Evolutionary conservation across 2,113 vertebrate species (phyloP).

Genomic region (Hemibagrus wyckioides): DNA sequence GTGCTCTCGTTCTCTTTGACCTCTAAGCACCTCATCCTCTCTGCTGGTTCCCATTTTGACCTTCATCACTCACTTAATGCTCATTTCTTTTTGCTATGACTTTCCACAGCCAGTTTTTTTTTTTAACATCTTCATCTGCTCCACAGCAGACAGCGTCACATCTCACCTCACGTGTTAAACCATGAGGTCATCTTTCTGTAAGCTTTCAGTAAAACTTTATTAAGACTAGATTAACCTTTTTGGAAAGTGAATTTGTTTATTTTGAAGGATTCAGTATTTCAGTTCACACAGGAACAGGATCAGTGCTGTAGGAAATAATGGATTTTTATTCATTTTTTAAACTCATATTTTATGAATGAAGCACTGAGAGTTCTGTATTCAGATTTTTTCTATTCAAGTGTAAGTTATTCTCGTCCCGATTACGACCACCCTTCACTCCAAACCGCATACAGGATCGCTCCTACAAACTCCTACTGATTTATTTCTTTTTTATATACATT

Average conservation of each 20-base stretch:
- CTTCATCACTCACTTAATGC: conserved; percentile 2
- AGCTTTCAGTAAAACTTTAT: too few species aligned
- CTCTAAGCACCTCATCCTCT: not conserved
- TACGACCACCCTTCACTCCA: not conserved
- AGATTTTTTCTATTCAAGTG: not conserved
- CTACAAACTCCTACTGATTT: not conserved
- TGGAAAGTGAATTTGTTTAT: not conserved
- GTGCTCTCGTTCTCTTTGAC: conserved; percentile 16
- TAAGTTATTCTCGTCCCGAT: too few species aligned
- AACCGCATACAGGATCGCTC: not conserved
- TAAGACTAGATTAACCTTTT: not conserved
- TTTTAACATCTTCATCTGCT: not conserved
- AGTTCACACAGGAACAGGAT: not conserved
- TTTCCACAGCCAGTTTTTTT: not conserved
- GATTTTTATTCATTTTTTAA: not conserved
- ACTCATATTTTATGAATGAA: not conserved
- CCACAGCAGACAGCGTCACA: not conserved
- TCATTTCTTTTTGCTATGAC: not conserved
- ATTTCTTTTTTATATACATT: not conserved
- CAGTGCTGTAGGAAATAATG: too few species aligned
- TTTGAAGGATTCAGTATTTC: not conserved
- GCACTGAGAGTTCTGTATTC: not conserved
- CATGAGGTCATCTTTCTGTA: not conserved
- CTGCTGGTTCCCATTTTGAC: not conserved
- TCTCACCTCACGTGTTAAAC: not conserved